Percentiles rank a stretch among this genome's conserved stretches.
phyloP scores from a whole-genome alignment of 2,888 invertebrate genomes.

The Meteorus colon region DNA sequence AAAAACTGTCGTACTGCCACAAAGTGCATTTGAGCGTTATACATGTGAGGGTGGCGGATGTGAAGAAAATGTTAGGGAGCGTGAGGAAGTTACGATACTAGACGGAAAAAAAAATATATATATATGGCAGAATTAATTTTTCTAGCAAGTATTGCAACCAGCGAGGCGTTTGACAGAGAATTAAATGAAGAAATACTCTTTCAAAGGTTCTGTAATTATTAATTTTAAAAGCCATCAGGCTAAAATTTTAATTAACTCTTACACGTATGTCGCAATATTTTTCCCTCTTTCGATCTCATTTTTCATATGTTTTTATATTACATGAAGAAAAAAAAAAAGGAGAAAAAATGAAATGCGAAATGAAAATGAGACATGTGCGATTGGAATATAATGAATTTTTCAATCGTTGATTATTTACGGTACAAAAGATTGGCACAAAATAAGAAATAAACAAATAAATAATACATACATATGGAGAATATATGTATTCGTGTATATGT shows the following conservation, averaged over 20 bases:
- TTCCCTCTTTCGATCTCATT: background rate
- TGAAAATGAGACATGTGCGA: background rate
- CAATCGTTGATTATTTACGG: background rate
- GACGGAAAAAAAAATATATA: background rate
- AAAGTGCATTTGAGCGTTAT: background rate
- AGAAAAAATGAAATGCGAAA: background rate
- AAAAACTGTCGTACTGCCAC: background rate
- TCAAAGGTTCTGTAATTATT: background rate
- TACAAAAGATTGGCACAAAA: constrained; percentile 3
- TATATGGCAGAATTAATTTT: background rate
- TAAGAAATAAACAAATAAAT: background rate
- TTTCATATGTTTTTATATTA: background rate
- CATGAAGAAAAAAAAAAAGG: background rate
- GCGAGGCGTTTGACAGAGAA: background rate
- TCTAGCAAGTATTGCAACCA: background rate
- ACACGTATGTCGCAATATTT: background rate
- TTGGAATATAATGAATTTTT: constrained; percentile 3
- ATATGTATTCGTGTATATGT: constrained; percentile 6
- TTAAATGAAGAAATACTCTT: background rate
- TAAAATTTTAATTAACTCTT: background rate
- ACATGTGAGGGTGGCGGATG: background rate
- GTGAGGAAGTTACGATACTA: background rate
- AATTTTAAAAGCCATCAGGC: background rate
- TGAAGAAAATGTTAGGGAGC: background rate
- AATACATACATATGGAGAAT: background rate